These are phyloP conservation scores for Trichonephila clavipes DNA, from an alignment of 1,140 invertebrate species.

Conservation along the genomic window DNA sequence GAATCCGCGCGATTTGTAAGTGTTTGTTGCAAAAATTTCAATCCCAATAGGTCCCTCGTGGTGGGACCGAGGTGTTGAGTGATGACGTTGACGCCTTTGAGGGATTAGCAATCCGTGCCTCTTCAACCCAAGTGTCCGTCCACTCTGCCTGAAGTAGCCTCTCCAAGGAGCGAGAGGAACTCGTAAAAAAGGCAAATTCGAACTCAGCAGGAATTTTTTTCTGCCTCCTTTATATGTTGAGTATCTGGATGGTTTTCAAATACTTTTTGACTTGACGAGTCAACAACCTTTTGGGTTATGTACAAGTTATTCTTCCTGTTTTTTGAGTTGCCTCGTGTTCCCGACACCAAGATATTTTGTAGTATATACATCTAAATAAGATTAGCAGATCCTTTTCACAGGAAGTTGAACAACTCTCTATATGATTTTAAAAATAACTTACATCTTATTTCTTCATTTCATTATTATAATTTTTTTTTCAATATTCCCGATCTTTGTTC, in stretches of 20 bases:
- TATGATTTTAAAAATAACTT: too few species aligned
- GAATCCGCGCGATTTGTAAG: slow-evolving; percentile 51
- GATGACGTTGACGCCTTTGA: slow-evolving; percentile 62
- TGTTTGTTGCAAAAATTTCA: slow-evolving; percentile 63
- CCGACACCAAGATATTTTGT: not conserved
- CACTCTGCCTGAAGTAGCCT: slow-evolving; percentile 35
- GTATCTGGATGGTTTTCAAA: not conserved
- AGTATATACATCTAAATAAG: not conserved
- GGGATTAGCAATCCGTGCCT: not conserved
- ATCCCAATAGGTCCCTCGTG: not conserved
- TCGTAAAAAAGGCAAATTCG: not conserved
- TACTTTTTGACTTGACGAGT: slow-evolving; percentile 1
- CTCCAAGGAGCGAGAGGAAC: not conserved
- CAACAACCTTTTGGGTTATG: not conserved
- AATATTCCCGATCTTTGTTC: too few species aligned
- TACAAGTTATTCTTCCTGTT: not conserved
- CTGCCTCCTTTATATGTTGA: not conserved
- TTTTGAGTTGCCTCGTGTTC: not conserved
- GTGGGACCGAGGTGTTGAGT: slow-evolving; percentile 23
- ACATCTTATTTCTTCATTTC: too few species aligned
- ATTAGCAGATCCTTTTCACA: too few species aligned
- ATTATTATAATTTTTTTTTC: too few species aligned
- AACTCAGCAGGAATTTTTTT: not conserved
- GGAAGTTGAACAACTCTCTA: too few species aligned
- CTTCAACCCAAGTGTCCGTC: slow-evolving; percentile 49